Conservation (phyloP, 2,888 invertebrate genomes). For the Psylliodes chrysocephalus region DNA sequence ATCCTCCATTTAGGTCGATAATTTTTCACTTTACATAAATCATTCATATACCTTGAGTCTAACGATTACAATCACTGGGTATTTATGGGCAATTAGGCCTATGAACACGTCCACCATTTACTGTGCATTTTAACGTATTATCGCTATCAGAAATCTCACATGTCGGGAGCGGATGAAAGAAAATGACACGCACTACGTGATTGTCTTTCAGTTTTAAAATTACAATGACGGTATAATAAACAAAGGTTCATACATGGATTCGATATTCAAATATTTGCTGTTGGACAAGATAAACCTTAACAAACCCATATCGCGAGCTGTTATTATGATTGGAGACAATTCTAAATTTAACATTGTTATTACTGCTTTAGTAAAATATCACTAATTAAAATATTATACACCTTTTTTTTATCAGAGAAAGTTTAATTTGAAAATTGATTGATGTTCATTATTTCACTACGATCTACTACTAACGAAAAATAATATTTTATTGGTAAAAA, state of each 20-base stretch:
- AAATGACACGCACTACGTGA: constrained; percentile 49
- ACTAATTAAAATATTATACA: too few relatives aligned
- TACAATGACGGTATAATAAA: constrained; percentile 17
- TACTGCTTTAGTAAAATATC: too few relatives aligned
- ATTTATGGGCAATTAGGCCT: constrained; percentile 40
- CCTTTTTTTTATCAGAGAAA: too few relatives aligned
- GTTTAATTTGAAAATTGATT: too few relatives aligned
- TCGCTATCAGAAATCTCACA: constrained; percentile 44
- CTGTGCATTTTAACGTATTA: constrained; percentile 37
- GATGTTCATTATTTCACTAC: too few relatives aligned
- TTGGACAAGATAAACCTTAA: background rate
- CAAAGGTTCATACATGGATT: constrained; percentile 1
- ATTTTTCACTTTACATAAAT: constrained; percentile 41
- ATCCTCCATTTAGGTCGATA: constrained; percentile 29
- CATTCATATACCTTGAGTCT: constrained; percentile 48
- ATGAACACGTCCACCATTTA: constrained; percentile 31
- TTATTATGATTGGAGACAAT: background rate
- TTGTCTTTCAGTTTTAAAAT: constrained; percentile 42
- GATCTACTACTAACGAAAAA: too few relatives aligned
- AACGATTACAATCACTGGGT: constrained; percentile 39
- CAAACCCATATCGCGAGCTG: background rate
- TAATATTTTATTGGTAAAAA: too few relatives aligned
- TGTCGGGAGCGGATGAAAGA: constrained; percentile 42
- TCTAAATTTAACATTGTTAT: constrained; percentile 30
- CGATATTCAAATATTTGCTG: constrained; percentile 20